A percentile compares a stretch with the other conserved stretches of the same genome.
phyloP scores from a whole-genome alignment of 2,113 vertebrate genomes.

The Ophiodon elongatus region DNA sequence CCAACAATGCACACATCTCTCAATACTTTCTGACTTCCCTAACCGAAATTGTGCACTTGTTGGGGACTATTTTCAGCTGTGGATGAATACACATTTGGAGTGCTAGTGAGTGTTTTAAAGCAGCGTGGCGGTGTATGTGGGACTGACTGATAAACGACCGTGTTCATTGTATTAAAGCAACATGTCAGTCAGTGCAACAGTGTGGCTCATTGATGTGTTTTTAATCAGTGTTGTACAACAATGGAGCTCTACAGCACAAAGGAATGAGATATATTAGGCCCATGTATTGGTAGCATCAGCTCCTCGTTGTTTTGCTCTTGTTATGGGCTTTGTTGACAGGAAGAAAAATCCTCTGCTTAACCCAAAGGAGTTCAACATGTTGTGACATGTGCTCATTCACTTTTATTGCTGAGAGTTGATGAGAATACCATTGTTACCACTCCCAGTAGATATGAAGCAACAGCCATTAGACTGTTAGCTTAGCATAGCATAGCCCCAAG shows the following conservation, averaged over 20 bases:
- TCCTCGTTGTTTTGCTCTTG: not conserved
- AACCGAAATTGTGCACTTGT: not conserved
- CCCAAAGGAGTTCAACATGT: not conserved
- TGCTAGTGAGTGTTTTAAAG: not conserved
- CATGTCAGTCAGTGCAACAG: not conserved
- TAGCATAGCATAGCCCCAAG: not conserved
- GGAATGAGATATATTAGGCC: not conserved
- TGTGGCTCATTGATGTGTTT: slow-evolving; percentile 14
- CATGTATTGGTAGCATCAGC: not conserved
- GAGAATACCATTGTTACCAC: not conserved
- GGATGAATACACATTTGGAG: not conserved
- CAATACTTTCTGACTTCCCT: not conserved
- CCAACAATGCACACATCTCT: not conserved
- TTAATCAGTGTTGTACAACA: slow-evolving; percentile 3
- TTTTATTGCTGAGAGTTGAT: not conserved
- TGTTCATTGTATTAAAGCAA: not conserved
- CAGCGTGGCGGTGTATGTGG: not conserved
- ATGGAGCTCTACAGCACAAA: not conserved
- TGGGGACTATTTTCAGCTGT: slow-evolving; percentile 8
- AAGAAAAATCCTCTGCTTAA: not conserved
- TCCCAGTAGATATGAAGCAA: not conserved
- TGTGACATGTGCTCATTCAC: not conserved
- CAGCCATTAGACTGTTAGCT: not conserved
- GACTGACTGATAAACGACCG: not conserved
- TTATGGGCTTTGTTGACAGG: not conserved